phyloP scores from a whole-genome alignment of 2,797 vertebrate species.

The Chaenodraco wilsoni region DNA sequence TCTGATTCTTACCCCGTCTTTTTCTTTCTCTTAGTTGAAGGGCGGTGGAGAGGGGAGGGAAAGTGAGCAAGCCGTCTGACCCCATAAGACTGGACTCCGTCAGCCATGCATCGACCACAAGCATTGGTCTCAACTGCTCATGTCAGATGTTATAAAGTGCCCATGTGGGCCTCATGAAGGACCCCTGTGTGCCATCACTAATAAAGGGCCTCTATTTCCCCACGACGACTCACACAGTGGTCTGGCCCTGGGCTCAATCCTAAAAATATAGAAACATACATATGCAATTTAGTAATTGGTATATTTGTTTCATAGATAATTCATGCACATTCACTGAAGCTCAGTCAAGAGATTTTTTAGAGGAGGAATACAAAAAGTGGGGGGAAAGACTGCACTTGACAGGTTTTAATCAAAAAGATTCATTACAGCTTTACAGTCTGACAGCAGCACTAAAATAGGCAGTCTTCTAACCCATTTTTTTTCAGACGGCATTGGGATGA shows the following conservation, averaged over 20 bases:
- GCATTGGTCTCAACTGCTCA: constrained; percentile 75
- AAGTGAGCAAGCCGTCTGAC: constrained; percentile 39
- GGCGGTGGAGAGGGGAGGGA: constrained; percentile 29
- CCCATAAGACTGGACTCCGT: constrained; percentile 59
- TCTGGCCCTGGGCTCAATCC: constrained; percentile 61
- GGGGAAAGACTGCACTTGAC: constrained; percentile 26
- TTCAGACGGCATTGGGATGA: constrained; percentile 63
- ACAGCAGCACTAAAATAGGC: constrained; percentile 62
- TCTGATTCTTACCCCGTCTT: constrained; percentile 19
- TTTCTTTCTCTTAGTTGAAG: constrained; percentile 30
- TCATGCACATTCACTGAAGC: constrained; percentile 43
- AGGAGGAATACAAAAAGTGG: constrained; percentile 35
- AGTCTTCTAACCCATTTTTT: constrained; percentile 51
- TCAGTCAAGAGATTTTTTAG: constrained; percentile 48
- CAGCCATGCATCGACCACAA: constrained; percentile 69
- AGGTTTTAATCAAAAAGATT: constrained; percentile 60
- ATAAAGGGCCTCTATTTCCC: constrained; percentile 76
- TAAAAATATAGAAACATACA: constrained; percentile 76
- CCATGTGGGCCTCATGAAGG: constrained; percentile 76
- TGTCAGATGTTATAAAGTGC: constrained; percentile 79
- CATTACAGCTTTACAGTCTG: constrained; percentile 60
- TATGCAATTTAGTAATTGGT: constrained; percentile 69
- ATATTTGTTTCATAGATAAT: constrained; percentile 58
- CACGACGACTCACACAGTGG: constrained; percentile 61
- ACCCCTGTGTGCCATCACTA: constrained; percentile 77